Base-by-base conservation (phyloP, 1,140 invertebrate species). In the Nymphalis io region DNA sequence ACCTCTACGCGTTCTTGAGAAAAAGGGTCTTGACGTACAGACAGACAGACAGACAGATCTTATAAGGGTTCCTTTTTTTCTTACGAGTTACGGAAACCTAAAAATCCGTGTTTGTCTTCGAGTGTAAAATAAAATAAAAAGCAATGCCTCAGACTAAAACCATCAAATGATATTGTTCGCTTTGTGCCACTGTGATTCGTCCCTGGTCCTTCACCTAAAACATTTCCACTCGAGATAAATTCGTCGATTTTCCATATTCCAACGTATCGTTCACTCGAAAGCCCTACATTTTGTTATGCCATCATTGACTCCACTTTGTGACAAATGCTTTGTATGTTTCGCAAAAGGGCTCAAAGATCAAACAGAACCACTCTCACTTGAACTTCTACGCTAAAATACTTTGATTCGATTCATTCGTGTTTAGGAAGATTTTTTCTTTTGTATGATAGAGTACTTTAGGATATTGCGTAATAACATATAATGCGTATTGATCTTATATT, bases 251-350 rank as follows among this genome's bases (percentile, higher is more conserved):
- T 70, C 55, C 61, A 73, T 76, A 73, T 73, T 67, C 44, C 44
- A 46, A 46, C 44, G 16, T 46, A 46, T 46, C 44, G 44, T 46
- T 46, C 44, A 21, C 68, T 72, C 61, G 55, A 62, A n/a, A 46
- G 44, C 16, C 44, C 44, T 46, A 46, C 44, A n/a, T 46, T 46
- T 46, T 46, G 44, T 70, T 71, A 69, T 62, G 67, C 60, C 68
- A 79, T 74, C 75, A 74, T 79, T 70, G 74, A 72, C 64, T 76
- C 53, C 57, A 46, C 70, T 76, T 71, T 73, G 70, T 74, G 75
- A 75, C 70, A 79, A 79, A 76, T 70, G 71, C 66, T 60, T 74
- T 73, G 61, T 71, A 72, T 73, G 75, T 78, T 75, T 75, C 73
- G 69, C 72, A 74, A 59, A 46, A 46, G 44, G 53, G 61, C 64